Base-by-base conservation (phyloP, 1,140 invertebrate genomes). In the Spodoptera litura region DNA sequence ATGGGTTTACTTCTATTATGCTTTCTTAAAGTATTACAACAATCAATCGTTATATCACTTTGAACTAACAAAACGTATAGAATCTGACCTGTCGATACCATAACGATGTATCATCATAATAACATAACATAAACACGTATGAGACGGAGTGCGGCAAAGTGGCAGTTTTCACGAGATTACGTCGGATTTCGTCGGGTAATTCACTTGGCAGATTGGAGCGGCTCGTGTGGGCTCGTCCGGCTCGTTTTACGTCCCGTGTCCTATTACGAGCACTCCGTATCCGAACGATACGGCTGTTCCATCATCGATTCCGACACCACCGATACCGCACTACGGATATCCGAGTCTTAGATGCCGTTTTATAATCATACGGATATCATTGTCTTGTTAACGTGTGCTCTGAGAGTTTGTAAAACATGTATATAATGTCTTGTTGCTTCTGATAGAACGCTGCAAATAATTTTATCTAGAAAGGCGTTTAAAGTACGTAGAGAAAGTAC, bases 151-250 rank as follows among this genome's bases (percentile, higher is more conserved):
- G 31, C 52, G 27, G 31, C 68, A 56, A 81, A 58, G 73, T 56
- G 66, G 73, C 59, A 80, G 73, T 77, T 77, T 80, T 77, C 73
- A 80, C 51, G 64, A 72, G 79, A 80, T 80, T 76, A 74, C 79
- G 62, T 77, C 79, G 56, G 66, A 79, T 79, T 71, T 71, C 66
- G 73, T 25, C 52, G 78, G 61, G 79, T 80, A 80, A 80, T 80
- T 80, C 79, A 80, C 79, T 80, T 76, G 79, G 79, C 73, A 77
- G 79, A 80, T 80, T 80, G 79, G 79, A 71, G 53, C 71, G 55
- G 62, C 72, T 55, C 25, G 55, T 20, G 8, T 62, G 62, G 15
- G 49, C 55, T 70, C 56, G 64, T 76, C 38, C 73, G 74, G 66
- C 53, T 77, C 79, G 61, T 31, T 80, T 76, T 80, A 80, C 73